These are phyloP conservation scores for Scelioninae gen. 2 DNA, from an alignment of 2,888 invertebrate species.

Conservation along the genomic window DNA sequence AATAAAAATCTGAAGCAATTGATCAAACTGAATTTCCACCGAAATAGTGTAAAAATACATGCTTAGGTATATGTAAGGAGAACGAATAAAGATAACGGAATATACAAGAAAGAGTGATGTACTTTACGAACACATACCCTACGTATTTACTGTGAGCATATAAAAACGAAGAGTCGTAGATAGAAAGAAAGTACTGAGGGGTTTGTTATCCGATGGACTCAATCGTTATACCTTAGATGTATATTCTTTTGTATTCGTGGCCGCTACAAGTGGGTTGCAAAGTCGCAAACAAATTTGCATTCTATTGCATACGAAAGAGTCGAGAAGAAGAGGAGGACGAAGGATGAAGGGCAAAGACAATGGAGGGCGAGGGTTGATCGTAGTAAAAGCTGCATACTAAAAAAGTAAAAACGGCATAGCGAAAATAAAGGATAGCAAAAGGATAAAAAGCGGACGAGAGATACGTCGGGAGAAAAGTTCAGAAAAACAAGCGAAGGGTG, in stretches of 20 bases:
- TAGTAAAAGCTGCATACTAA: constrained; percentile 46
- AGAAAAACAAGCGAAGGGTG: constrained; percentile 26
- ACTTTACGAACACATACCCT: constrained; percentile 20
- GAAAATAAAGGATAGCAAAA: constrained; percentile 44
- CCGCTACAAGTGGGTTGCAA: constrained; percentile 46
- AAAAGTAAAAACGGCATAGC: constrained; percentile 41
- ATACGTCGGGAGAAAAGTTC: constrained; percentile 28
- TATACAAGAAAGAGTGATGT: constrained; percentile 21
- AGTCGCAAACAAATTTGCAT: constrained; percentile 56
- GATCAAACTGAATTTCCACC: no score
- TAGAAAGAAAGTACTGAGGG: constrained; percentile 24
- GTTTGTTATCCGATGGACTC: constrained; percentile 47
- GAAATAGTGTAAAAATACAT: background rate
- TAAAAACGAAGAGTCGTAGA: constrained; percentile 20
- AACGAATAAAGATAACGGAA: constrained; percentile 14
- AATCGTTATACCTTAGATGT: constrained; percentile 46
- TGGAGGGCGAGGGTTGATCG: constrained; percentile 34
- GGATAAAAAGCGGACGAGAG: constrained; percentile 28
- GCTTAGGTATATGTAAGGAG: background rate
- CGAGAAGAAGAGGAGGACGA: constrained; percentile 24
- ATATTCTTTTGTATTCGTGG: constrained; percentile 39
- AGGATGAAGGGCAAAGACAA: constrained; percentile 46
- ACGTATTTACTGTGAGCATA: constrained; percentile 12
- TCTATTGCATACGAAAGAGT: constrained; percentile 49
- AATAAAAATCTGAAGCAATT: background rate